Base-by-base conservation (phyloP, 2,797 vertebrate species). In the Aplochiton taeniatus region DNA sequence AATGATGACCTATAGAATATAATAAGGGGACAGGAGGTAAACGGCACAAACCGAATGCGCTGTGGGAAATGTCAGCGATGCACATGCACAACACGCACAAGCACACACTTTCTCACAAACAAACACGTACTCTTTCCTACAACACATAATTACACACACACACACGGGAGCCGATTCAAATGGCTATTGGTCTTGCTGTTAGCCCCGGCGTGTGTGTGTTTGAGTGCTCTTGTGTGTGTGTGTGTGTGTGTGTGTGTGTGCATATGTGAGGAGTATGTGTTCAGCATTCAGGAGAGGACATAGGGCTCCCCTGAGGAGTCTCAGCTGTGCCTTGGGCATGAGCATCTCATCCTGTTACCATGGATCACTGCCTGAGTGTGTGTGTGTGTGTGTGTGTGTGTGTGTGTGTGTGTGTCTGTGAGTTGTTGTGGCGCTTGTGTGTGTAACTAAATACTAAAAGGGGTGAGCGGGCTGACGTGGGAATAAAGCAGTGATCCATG, bases 311-410 rank as follows among this genome's bases (percentile, higher is more conserved):
- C 82, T 78, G 90, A 90, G 90, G 85, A 88, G 89, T 78, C 92
- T 91, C 90, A 92, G 91, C 91, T 92, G 92, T 85, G 91, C 85
- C 87, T 78, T 83, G 81, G 88, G 88, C 88, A 88, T 87, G 83
- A 88, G 83, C 84, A 84, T 84, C 86, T 90, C 87, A 82, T 90
- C 89, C 84, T 84, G 88, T 92, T 91, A 91, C 83, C 88, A 88
- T 87, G 89, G 90, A 91, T 90, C 91, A 91, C 87, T 90, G 90
- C 89, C 72, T 87, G 75, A 83, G 74, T 66, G 74, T 63, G 83
- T 80, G 75, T 65, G 74, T 86, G 43, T 78, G 70, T 58, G 47
- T 61, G 20, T 61, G 19, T 48, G 13, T 55, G 55, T 51, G 16
- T 66, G 48, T 51, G 47, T 66, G 55, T 74, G 78, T 78, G 80